These are phyloP conservation scores for Caranx melampygus DNA, from an alignment of 2,113 vertebrate species.

Conservation along the genomic window DNA sequence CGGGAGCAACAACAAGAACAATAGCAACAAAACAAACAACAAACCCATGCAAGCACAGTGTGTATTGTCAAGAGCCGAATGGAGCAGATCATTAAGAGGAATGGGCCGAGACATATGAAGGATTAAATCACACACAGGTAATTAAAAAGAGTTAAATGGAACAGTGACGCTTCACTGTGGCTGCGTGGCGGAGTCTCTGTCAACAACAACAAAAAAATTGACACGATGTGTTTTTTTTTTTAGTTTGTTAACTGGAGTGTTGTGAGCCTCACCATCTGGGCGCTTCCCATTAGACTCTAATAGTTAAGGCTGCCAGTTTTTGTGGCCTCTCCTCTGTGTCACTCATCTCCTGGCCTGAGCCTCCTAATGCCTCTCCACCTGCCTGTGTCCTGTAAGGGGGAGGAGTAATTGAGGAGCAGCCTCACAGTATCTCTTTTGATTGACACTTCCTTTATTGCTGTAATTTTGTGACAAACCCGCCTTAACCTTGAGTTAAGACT, in stretches of 20 bases:
- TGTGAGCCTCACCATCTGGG: constrained; percentile 43
- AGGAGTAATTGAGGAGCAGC: constrained; percentile 37
- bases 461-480: constrained; percentile 31
- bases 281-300: constrained; percentile 48
- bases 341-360: constrained; percentile 24
- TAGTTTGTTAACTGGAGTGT: constrained; percentile 63
- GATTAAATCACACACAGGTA: constrained; percentile 82
- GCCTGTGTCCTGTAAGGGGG: neutral
- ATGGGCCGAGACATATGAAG: constrained; percentile 75
- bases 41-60: constrained; percentile 58
- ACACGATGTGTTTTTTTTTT: constrained; percentile 46
- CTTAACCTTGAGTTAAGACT: constrained; percentile 50
- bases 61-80: constrained; percentile 72
- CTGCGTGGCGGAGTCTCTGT: constrained; percentile 41
- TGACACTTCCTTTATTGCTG: constrained; percentile 29
- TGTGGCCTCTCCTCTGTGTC: constrained; percentile 8
- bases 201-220: constrained; percentile 43
- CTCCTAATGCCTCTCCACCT: constrained; percentile 29
- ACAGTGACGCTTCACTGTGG: constrained; percentile 44
- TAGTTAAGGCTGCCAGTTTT: constrained; percentile 29
- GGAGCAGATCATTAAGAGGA: constrained; percentile 82
- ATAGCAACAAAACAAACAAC: neutral
- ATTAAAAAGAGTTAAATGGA: constrained; percentile 82
- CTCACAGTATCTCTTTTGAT: constrained; percentile 47
- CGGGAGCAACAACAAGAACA: neutral